Evolutionary conservation across 2,113 vertebrate genomes (phyloP).

Genomic region (Sakesphorus luctuosus): DNA sequence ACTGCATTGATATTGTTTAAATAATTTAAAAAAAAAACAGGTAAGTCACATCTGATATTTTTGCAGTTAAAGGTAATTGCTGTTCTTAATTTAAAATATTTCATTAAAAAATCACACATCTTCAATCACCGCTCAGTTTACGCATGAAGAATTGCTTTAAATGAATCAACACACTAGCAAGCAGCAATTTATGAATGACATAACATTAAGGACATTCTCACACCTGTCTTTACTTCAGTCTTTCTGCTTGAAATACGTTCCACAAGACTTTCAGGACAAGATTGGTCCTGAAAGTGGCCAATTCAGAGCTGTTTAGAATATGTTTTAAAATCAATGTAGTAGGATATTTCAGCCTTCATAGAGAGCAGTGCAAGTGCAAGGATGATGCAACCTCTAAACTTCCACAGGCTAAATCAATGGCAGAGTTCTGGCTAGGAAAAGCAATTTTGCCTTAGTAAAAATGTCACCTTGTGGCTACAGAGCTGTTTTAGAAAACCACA

Average conservation of each 20-base stretch:
- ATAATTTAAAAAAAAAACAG: background rate
- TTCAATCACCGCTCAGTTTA: background rate
- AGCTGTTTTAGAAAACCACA: background rate
- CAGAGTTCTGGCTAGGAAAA: background rate
- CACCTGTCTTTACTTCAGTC: background rate
- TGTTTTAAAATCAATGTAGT: background rate
- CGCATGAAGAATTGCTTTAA: background rate
- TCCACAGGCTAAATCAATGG: background rate
- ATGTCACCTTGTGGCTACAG: background rate
- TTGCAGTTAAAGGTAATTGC: conserved; percentile 21
- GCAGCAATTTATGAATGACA: background rate
- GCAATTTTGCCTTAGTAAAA: background rate
- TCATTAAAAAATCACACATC: background rate
- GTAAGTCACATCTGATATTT: conserved; percentile 1
- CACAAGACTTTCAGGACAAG: background rate
- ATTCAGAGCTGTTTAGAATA: background rate
- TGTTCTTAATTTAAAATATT: conserved; percentile 13
- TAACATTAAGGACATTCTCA: background rate
- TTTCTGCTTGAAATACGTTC: background rate
- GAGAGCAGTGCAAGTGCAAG: background rate
- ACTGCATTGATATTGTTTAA: background rate
- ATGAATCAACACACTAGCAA: background rate
- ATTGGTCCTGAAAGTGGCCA: background rate
- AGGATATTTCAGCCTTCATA: background rate
- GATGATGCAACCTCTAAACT: background rate